These are phyloP conservation scores for Apostichopus californicus DNA, from an alignment of 35 echinoderm and acorn worm species.

Conservation along the genomic window DNA sequence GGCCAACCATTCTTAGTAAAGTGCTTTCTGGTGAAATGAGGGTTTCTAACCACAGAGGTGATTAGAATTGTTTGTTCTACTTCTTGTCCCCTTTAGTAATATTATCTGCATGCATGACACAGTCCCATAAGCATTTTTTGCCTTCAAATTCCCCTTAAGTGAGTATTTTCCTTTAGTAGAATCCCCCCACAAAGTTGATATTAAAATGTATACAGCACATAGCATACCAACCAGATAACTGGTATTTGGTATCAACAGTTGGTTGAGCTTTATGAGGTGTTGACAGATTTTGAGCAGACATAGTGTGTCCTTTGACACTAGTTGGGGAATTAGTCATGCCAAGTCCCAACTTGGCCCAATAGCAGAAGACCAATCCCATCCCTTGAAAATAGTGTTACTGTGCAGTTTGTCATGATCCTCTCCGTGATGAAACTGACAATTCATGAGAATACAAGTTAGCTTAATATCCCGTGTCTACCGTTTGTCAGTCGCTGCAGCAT, in stretches of 20 bases:
- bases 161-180: slow-evolving; percentile 7
- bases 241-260: slow-evolving; percentile 43
- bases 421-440: background rate
- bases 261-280: slow-evolving; percentile 48
- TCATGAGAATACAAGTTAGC: background rate
- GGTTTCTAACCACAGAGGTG: background rate
- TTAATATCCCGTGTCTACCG: too few species aligned
- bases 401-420: background rate
- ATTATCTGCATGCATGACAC: background rate
- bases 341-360: slow-evolving; percentile 4
- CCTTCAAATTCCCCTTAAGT: slow-evolving; percentile 4
- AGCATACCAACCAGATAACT: slow-evolving; percentile 37
- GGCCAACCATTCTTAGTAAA: too few species aligned
- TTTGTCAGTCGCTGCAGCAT: background rate
- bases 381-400: background rate
- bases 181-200: slow-evolving; percentile 2
- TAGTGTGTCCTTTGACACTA: slow-evolving; percentile 32
- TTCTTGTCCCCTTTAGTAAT: slow-evolving; percentile 1
- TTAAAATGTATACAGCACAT: slow-evolving; percentile 9
- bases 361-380: background rate
- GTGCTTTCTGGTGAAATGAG: background rate
- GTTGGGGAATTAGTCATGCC: slow-evolving; percentile 44
- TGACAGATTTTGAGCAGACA: slow-evolving; percentile 34
- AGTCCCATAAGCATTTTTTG: background rate
- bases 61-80: slow-evolving; percentile 6